Evolutionary conservation across 2,888 invertebrate species (phyloP), one percentile per base, ranked within the genome.

Genomic region (Tetranychus piercei): DNA sequence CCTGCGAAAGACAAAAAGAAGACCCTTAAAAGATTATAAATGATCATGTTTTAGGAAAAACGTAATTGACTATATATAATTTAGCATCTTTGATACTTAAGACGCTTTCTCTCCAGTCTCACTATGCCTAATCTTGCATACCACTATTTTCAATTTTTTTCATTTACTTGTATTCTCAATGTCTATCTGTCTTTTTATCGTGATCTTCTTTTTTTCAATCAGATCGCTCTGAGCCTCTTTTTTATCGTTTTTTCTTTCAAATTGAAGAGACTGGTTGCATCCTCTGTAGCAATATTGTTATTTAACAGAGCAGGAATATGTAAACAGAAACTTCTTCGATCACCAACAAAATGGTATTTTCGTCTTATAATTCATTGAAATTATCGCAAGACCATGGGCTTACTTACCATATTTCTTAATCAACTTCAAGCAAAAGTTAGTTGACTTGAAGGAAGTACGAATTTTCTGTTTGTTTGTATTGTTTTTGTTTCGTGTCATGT

Each of bases 1-100:
- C 87, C 75, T 82, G 87, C 73, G 15, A 91, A 90, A 84, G 91
- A 91, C 80, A 91, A 91, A 83, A 91, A 90, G 83, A 87, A 90
- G 83, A 90, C 90, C 78, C 85, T 91, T 75, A 91, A 91, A 83
- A 86, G 91, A 85, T 89, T 91, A 87, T 91, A 65, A 74, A 44
- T 45, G 15, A 22, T 77, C 76, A 22, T 76, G 76, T 76, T 69
- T 78, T 74, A 77, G 69, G 69, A 69, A 69, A 20, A 69, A 55
- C 55, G 55, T 55, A 55, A 55, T 55, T 55, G 55, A 55, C 55
- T 55, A 55, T 55, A 55, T 15, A 55, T 55, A 55, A 34, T 55
- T 55, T 55, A 55, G 55, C 55, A 55, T 55, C 55, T 55, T 55
- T 55, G 55, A 55, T 55, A 55, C 55, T 55, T 55, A 55, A 55